Conservation (phyloP, 2,113 vertebrate genomes). For the Triplophysa siluroides region DNA sequence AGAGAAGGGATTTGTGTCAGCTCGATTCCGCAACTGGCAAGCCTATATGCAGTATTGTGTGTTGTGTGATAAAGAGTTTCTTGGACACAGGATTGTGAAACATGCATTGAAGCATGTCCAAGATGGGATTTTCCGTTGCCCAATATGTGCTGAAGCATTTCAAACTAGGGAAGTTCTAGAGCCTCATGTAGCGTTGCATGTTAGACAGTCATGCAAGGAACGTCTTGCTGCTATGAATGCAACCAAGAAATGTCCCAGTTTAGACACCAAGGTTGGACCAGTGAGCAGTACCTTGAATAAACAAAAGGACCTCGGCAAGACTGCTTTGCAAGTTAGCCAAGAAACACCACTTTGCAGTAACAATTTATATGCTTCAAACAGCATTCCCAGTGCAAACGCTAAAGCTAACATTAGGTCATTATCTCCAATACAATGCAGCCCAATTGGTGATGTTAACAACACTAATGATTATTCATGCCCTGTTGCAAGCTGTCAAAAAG, state of each 20-base stretch:
- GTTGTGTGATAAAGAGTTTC: conserved; percentile 96
- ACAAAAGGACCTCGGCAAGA: conserved; percentile 16
- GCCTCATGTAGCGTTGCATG: conserved; percentile 95
- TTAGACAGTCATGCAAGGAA: conserved; percentile 98
- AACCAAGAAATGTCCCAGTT: conserved; percentile 78
- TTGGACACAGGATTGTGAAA: conserved; percentile 95
- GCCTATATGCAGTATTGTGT: conserved; percentile 99
- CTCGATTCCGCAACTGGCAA: conserved; percentile 97
- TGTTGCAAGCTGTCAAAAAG: conserved; percentile 93
- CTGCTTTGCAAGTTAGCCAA: conserved; percentile 70
- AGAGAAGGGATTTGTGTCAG: conserved; percentile 95
- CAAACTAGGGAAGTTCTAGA: conserved; percentile 92
- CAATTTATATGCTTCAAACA: conserved; percentile 73
- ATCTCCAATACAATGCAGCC: conserved; percentile 79
- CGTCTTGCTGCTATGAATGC: conserved; percentile 95
- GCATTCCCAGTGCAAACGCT: conserved; percentile 73
- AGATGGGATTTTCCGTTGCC: conserved; percentile 94
- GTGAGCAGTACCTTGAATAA: conserved; percentile 58
- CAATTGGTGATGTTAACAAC: conserved; percentile 79
- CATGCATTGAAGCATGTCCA: conserved; percentile 98
- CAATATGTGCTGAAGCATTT: conserved; percentile 95
- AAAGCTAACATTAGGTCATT: conserved; percentile 79
- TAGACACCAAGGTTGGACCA: conserved; percentile 63
- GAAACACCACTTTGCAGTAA: conserved; percentile 62
- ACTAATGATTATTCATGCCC: conserved; percentile 95